A percentile compares a stretch with the other conserved stretches of the same genome.
These are phyloP conservation scores for Myodes glareolus DNA, from an alignment of 2,113 vertebrate species.

Conservation along the genomic window DNA sequence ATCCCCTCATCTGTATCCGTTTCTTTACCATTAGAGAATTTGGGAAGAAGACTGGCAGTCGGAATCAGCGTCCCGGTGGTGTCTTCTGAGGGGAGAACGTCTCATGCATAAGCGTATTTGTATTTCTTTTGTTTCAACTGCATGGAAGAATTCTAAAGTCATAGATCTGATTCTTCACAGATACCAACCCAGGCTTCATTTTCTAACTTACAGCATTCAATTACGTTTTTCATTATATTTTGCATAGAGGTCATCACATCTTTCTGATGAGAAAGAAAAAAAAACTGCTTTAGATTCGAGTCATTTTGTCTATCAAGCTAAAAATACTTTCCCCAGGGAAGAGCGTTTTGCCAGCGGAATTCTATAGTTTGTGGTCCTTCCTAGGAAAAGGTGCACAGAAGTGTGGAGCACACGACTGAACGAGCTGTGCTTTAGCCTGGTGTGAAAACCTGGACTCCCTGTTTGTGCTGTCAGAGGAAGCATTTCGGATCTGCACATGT, in stretches of 20 bases:
- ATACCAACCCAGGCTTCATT: constrained; percentile 42
- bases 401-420: constrained; percentile 33
- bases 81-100: neutral
- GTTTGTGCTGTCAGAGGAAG: constrained; percentile 16
- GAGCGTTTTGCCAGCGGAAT: constrained; percentile 59
- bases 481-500: constrained; percentile 59
- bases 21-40: constrained; percentile 20
- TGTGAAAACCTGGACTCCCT: constrained; percentile 52
- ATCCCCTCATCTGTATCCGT: neutral
- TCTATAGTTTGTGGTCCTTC: neutral
- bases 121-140: constrained; percentile 33
- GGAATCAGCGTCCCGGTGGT: neutral
- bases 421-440: constrained; percentile 26
- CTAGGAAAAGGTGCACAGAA: constrained; percentile 47
- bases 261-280: constrained; percentile 61
- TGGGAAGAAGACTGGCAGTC: neutral
- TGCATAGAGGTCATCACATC: constrained; percentile 69
- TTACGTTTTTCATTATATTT: constrained; percentile 68
- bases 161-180: constrained; percentile 35
- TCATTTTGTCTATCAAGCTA: constrained; percentile 62
- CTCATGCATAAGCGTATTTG: neutral
- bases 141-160: neutral
- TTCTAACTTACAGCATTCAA: constrained; percentile 16
- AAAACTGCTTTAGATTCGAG: constrained; percentile 68
- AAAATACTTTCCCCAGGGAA: constrained; percentile 52